phyloP scores from a whole-genome alignment of 2,113 vertebrate genomes.

The Vulpes vulpes region DNA sequence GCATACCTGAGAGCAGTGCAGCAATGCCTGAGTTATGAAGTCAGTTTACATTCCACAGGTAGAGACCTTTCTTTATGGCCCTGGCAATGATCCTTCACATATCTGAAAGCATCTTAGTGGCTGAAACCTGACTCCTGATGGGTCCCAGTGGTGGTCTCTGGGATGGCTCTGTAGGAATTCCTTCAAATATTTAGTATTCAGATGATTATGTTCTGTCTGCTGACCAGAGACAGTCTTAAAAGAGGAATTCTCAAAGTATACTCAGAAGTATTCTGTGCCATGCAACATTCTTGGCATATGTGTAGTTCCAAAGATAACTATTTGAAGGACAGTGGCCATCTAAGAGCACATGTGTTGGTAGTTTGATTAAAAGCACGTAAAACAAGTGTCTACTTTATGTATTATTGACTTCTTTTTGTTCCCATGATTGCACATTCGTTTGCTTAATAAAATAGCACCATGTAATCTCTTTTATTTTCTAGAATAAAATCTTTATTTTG shows the following conservation, averaged over 20 bases:
- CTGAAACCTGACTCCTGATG: background rate
- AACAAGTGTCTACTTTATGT: background rate
- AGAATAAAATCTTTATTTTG: background rate
- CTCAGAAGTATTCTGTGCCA: background rate
- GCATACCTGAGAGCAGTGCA: conserved; percentile 37
- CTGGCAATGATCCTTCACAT: background rate
- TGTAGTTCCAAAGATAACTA: background rate
- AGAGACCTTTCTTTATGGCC: background rate
- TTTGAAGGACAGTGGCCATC: background rate
- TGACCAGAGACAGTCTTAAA: background rate
- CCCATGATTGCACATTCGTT: background rate
- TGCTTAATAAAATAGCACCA: conserved; percentile 18
- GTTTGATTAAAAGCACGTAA: conserved; percentile 50
- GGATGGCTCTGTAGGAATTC: background rate
- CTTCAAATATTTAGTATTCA: background rate
- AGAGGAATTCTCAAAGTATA: background rate
- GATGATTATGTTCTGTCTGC: background rate
- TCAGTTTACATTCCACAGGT: background rate
- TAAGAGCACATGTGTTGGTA: background rate
- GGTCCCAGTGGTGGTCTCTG: background rate
- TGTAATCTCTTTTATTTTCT: background rate
- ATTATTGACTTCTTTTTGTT: background rate
- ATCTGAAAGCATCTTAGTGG: background rate
- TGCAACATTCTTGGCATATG: background rate
- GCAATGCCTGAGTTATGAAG: background rate